These are phyloP conservation scores for Pectinophora gossypiella DNA, from an alignment of 1,140 invertebrate species.

Conservation along the genomic window DNA sequence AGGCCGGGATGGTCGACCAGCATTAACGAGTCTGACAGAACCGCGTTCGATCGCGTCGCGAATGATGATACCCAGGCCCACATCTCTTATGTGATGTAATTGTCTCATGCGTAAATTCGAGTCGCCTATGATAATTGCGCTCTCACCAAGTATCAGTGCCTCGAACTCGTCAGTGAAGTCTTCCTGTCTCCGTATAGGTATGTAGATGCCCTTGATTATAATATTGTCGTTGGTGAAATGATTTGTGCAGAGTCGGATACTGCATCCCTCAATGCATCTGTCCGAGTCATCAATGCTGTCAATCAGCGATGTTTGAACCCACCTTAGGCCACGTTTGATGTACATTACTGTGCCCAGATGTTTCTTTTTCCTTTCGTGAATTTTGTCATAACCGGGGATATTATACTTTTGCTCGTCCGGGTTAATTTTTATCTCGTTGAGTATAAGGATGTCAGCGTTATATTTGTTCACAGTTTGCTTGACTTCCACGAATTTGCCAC, in stretches of 20 bases:
- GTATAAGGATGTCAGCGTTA: background rate
- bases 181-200: slow-evolving; percentile 5
- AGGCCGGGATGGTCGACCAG: slow-evolving; percentile 4
- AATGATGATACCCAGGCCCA: slow-evolving; percentile 1
- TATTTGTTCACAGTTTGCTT: background rate
- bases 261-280: slow-evolving; percentile 3
- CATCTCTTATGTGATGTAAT: background rate
- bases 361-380: background rate
- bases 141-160: background rate
- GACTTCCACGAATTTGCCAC: background rate
- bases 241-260: slow-evolving; percentile 5
- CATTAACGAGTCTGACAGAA: slow-evolving; percentile 1
- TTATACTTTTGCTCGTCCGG: background rate
- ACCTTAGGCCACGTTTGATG: slow-evolving; percentile 5
- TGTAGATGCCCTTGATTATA: slow-evolving; percentile 6
- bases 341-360: slow-evolving; percentile 4
- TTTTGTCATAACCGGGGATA: slow-evolving; percentile 9
- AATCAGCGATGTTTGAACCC: slow-evolving; percentile 8
- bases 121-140: slow-evolving; percentile 8
- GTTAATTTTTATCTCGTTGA: slow-evolving; percentile 2
- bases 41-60: slow-evolving; percentile 3
- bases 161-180: slow-evolving; percentile 6
- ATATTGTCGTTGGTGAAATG: slow-evolving; percentile 3
- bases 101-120: slow-evolving; percentile 2
- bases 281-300: background rate